A percentile compares a stretch with the other conserved stretches of the same genome.
phyloP scores from a whole-genome alignment of 2,113 vertebrate species.

The Engraulis encrasicolus region DNA sequence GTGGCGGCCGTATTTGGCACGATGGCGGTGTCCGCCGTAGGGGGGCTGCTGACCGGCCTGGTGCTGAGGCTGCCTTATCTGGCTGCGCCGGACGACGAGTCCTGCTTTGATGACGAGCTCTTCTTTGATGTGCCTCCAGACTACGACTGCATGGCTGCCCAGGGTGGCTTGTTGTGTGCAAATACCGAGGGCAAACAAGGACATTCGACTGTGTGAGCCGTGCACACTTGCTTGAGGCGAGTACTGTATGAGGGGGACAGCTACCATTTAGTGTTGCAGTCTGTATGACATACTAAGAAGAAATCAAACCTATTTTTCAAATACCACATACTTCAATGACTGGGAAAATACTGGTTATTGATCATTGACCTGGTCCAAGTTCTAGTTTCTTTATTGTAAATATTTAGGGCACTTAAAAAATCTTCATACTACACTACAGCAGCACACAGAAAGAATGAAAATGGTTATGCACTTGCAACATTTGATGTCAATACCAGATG shows the following conservation, averaged over 20 bases:
- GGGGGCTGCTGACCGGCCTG: conserved; percentile 72
- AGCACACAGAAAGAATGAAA: no score
- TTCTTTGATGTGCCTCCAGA: conserved; percentile 76
- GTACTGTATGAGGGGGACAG: background rate
- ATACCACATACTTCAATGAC: no score
- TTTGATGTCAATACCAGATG: no score
- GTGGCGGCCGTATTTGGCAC: conserved; percentile 70
- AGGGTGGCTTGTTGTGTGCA: background rate
- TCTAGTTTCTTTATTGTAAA: no score
- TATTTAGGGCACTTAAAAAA: no score
- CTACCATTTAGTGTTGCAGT: background rate
- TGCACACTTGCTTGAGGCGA: background rate
- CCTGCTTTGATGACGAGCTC: conserved; percentile 78
- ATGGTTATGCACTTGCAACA: no score
- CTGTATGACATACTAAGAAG: no score
- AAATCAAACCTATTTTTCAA: no score
- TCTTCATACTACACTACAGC: no score
- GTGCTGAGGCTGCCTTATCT: conserved; percentile 74
- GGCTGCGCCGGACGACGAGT: conserved; percentile 61
- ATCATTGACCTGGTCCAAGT: no score
- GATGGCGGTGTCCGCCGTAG: conserved; percentile 58
- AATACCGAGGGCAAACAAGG: conserved; percentile 16
- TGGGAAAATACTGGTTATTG: no score
- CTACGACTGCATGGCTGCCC: conserved; percentile 48
- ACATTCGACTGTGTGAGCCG: background rate